These are phyloP conservation scores for Brevimyrus niger DNA, from an alignment of 2,113 vertebrate genomes.

Conservation along the genomic window DNA sequence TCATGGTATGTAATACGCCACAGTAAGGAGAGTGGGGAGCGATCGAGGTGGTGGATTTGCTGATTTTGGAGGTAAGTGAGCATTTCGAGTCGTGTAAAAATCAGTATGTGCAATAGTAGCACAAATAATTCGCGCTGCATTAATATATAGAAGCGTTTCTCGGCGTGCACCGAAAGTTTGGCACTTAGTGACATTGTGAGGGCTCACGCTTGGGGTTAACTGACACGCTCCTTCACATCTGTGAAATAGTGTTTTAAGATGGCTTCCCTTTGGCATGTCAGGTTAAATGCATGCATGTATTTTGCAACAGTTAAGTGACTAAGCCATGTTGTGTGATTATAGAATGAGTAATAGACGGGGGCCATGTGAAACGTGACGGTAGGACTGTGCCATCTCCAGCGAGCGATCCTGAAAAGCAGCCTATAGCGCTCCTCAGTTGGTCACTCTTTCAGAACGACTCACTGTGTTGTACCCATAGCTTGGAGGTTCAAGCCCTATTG, in stretches of 20 bases:
- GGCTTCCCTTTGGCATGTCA: neutral
- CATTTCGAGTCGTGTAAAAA: neutral
- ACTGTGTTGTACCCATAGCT: neutral
- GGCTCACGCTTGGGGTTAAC: neutral
- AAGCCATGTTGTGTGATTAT: neutral
- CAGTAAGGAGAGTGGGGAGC: neutral
- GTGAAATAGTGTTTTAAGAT: neutral
- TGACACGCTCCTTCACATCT: neutral
- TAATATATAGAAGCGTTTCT: neutral
- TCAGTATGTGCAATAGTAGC: neutral
- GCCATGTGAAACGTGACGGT: neutral
- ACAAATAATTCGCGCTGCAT: neutral
- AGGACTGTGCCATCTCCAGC: neutral
- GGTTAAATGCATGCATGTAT: neutral
- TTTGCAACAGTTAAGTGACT: neutral
- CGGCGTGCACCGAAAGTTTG: neutral
- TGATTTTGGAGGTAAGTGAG: slow-evolving; percentile 10
- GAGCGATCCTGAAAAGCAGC: neutral
- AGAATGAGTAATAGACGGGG: neutral
- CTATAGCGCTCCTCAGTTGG: neutral
- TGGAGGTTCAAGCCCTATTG: neutral
- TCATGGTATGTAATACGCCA: slow-evolving; percentile 10
- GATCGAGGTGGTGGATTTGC: neutral
- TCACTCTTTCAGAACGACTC: neutral
- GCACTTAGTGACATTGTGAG: neutral